Conservation (phyloP, 2,888 invertebrate genomes). For the Taenaris catops region DNA sequence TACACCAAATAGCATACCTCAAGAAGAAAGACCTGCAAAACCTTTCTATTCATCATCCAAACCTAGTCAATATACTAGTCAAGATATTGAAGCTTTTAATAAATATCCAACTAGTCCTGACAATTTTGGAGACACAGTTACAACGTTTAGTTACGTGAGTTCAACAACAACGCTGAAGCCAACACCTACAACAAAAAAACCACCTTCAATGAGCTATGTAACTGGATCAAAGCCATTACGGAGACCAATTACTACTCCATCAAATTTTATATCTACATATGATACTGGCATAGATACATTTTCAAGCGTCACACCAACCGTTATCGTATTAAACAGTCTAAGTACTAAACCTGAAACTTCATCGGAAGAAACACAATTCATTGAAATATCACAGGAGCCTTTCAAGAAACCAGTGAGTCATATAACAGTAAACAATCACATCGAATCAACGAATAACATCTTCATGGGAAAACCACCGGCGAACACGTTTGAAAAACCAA, state of each 20-base stretch:
- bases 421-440: constrained; percentile 82
- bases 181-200: constrained; percentile 49
- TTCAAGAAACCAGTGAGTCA: constrained; percentile 68
- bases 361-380: constrained; percentile 53
- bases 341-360: constrained; percentile 44
- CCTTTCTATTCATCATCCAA: constrained; percentile 51
- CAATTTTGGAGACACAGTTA: constrained; percentile 56
- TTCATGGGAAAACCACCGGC: constrained; percentile 62
- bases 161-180: constrained; percentile 52
- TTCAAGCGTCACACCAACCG: constrained; percentile 70
- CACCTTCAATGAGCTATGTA: constrained; percentile 70
- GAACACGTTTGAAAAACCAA: constrained; percentile 47
- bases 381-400: constrained; percentile 74
- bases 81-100: constrained; percentile 66
- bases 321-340: constrained; percentile 58
- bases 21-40: constrained; percentile 43
- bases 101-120: constrained; percentile 64
- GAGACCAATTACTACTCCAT: constrained; percentile 57
- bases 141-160: constrained; percentile 60
- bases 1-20: constrained; percentile 48
- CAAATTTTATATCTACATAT: constrained; percentile 44
- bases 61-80: constrained; percentile 66
- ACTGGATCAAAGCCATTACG: constrained; percentile 68
- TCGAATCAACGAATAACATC: constrained; percentile 78
- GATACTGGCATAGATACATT: constrained; percentile 57